phyloP scores from a whole-genome alignment of 2,888 invertebrate genomes.

The Morpho deidamia region DNA sequence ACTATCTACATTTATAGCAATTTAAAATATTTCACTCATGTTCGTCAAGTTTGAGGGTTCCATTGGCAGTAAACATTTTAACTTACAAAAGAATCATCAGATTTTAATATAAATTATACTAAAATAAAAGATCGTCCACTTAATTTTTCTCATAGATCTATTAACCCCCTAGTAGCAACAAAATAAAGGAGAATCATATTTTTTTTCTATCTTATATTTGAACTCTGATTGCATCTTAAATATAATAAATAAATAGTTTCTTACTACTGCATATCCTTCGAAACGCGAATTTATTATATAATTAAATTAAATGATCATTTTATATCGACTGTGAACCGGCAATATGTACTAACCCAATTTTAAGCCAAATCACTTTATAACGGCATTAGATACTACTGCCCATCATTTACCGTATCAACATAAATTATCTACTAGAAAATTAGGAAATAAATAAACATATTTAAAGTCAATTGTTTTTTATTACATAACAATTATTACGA shows the following conservation, averaged over 20 bases:
- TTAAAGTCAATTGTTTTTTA: too few species aligned
- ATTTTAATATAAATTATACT: background rate
- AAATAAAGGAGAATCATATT: background rate
- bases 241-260: conserved; percentile 50
- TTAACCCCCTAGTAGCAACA: background rate
- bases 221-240: conserved; percentile 22
- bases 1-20: background rate
- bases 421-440: too few species aligned
- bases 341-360: too few species aligned
- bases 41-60: background rate
- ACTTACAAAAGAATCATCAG: conserved; percentile 1
- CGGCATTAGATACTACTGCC: too few species aligned
- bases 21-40: background rate
- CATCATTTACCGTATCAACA: too few species aligned
- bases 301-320: too few species aligned
- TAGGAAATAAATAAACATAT: too few species aligned
- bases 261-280: conserved; percentile 22
- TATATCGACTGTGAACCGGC: too few species aligned
- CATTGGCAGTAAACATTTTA: conserved; percentile 3
- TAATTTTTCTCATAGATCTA: background rate
- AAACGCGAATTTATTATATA: background rate
- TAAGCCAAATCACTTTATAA: too few species aligned
- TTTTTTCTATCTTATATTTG: conserved; percentile 34
- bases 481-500: too few species aligned
- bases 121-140: background rate